Evolutionary conservation across 2,113 vertebrate genomes (phyloP), one percentile per base, ranked within the genome.

Genomic region (Tragulus kanchil): DNA sequence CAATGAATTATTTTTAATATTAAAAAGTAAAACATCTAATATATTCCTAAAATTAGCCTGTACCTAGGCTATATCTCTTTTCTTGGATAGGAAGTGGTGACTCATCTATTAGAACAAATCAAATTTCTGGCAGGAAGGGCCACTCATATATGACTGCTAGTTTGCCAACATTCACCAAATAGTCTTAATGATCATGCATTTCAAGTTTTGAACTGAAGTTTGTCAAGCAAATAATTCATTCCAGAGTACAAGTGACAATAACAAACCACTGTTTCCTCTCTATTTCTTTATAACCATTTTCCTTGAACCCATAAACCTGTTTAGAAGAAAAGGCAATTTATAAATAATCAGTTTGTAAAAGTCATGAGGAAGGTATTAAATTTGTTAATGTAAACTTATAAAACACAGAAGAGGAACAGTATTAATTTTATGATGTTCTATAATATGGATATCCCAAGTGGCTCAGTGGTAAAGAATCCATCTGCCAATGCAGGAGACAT

Each of bases 201-300:
- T 86, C 54, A 96, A 75, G 78, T 62, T 65, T 89, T 90, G 59
- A 97, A 84, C 64, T 96, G 98, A 97, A 98, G 97, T 97, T 90
- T 97, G 59, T 78, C 96, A 64, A 85, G 73, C 84, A 98, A 93
- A 61, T 83, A 97, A 96, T 97, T 98, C 93, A 52, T 98, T 95
- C 97, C 92, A 97, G 79, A 94, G 75, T 36, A 90, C 92, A 98
- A 97, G 93, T 73, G 82, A 97, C 97, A 88, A 95, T 59, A 31
- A 86, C 16, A 90, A 25, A 71, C 95, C 81, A 96, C 28, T 31
- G 50, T 95, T 88, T 45, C 81, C 93, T 98, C 92, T 28, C 91
- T n/a, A 17, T 16, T 28, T 87, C 8, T 15, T 89, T 92, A 97
- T 95, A 48, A 45, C 59, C 77, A 85, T 69, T 95, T 97, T 97